Evolutionary conservation across 1,140 invertebrate species (phyloP).

Genomic region (Scylla paramamosain): DNA sequence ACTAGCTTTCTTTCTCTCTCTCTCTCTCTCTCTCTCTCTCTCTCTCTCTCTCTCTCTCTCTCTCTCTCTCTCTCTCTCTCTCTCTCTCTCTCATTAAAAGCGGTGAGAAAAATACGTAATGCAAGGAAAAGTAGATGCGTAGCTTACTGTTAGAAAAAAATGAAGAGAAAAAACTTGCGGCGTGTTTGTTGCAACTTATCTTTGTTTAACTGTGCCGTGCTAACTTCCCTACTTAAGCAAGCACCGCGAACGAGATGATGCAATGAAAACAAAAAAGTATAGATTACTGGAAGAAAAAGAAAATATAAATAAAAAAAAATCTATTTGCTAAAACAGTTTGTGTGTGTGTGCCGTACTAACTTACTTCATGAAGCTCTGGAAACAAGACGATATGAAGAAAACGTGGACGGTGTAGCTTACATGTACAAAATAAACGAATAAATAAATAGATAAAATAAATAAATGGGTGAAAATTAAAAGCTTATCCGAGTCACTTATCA

Average conservation of each 20-base stretch:
- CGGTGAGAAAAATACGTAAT: background rate
- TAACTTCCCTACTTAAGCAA: too few relatives aligned
- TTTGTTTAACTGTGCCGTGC: too few relatives aligned
- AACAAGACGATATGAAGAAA: too few relatives aligned
- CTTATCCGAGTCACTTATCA: too few relatives aligned
- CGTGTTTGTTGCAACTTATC: too few relatives aligned
- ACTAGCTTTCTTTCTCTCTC: background rate
- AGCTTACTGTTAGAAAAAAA: too few relatives aligned
- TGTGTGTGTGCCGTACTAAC: background rate
- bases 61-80: background rate
- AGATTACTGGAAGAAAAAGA: background rate
- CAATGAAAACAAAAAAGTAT: too few relatives aligned
- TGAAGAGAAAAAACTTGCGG: too few relatives aligned
- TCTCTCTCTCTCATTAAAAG: background rate
- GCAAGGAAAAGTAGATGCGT: background rate
- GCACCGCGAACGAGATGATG: too few relatives aligned
- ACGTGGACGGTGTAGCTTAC: too few relatives aligned
- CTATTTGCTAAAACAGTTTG: too few relatives aligned
- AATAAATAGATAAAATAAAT: background rate
- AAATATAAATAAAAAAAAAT: background rate
- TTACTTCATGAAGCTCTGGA: background rate
- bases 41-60: background rate
- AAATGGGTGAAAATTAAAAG: too few relatives aligned
- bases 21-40: slow-evolving; percentile 22
- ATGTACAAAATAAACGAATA: background rate